Evolutionary conservation across 2,113 vertebrate species (phyloP).

Genomic region (Eudyptes chrysolophus): DNA sequence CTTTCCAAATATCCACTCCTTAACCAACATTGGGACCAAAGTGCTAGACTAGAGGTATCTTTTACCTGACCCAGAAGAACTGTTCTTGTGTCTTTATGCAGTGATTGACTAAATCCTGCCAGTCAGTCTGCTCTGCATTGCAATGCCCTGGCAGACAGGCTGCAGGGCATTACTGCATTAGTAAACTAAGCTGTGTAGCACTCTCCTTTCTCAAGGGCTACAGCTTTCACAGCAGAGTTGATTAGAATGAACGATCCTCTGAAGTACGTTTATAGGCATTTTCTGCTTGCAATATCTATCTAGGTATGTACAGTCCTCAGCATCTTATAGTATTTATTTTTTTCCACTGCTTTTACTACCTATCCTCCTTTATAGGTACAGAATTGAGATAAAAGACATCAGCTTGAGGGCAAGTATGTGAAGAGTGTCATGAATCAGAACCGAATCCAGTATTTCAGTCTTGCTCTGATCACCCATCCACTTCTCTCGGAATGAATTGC

Average conservation of each 20-base stretch:
- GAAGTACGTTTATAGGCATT: not conserved
- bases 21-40: not conserved
- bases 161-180: not conserved
- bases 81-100: not conserved
- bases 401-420: not conserved
- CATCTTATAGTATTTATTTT: not conserved
- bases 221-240: not conserved
- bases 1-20: not conserved
- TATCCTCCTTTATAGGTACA: not conserved
- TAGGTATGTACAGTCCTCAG: not conserved
- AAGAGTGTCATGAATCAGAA: not conserved
- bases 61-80: not conserved
- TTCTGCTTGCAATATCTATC: not conserved
- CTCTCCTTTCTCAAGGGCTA: not conserved
- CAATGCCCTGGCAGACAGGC: not conserved
- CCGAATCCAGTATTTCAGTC: not conserved
- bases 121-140: not conserved
- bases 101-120: not conserved
- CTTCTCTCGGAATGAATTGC: not conserved
- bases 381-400: not conserved
- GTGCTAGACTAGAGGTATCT: not conserved
- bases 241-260: not conserved
- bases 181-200: not conserved
- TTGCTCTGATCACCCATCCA: not conserved
- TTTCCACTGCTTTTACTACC: not conserved